Conservation (phyloP, 2,113 vertebrate species). For the Gobius niger region DNA sequence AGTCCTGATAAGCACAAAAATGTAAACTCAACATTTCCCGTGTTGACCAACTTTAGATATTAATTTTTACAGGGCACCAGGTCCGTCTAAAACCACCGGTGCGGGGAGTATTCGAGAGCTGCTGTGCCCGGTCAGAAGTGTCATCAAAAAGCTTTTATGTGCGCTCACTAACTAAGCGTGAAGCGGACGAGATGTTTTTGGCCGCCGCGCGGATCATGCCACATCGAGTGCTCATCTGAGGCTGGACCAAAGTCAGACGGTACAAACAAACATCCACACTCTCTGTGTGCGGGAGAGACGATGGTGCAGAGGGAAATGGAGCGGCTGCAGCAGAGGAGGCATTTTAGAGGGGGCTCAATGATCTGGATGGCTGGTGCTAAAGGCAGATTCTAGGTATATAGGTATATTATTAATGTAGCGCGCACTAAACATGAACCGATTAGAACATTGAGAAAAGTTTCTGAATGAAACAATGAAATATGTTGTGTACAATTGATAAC, state of each 20-base stretch:
- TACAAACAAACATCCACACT: not conserved
- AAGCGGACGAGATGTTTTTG: not conserved
- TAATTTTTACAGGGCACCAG: not conserved
- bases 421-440: too few species aligned
- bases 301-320: not conserved
- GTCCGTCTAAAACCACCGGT: not conserved
- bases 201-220: not conserved
- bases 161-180: not conserved
- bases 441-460: too few species aligned
- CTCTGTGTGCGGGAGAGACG: not conserved
- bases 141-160: not conserved
- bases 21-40: too few species aligned
- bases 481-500: too few species aligned
- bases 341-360: too few species aligned
- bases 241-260: not conserved
- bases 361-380: too few species aligned
- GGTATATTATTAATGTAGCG: too few species aligned
- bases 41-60: too few species aligned
- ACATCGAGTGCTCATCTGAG: not conserved
- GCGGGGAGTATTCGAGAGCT: not conserved
- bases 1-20: too few species aligned
- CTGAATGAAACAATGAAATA: too few species aligned
- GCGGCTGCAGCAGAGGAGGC: too few species aligned
- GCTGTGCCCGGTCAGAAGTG: not conserved
- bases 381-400: too few species aligned